Conservation (phyloP, 53 echinoderm and acorn worm genomes). For the Luidia sarsii region DNA sequence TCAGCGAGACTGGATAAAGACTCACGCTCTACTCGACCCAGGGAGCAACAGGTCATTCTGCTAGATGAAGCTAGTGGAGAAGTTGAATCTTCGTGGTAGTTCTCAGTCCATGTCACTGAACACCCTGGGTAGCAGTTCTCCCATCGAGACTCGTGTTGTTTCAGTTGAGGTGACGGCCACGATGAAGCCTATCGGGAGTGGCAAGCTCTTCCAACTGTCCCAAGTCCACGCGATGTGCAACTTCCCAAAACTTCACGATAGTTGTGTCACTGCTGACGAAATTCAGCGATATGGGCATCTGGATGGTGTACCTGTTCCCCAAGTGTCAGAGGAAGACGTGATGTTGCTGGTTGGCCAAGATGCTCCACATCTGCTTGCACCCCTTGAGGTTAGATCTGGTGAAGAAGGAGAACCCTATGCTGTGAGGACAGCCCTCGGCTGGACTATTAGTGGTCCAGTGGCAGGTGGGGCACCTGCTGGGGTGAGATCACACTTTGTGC, state of each 20-base stretch:
- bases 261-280: constrained; percentile 31
- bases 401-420: constrained; percentile 43
- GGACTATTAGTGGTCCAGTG: constrained; percentile 55
- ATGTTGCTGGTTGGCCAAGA: constrained; percentile 58
- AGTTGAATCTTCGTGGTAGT: neutral
- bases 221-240: constrained; percentile 25
- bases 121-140: neutral
- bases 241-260: constrained; percentile 13
- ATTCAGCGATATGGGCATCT: constrained; percentile 19
- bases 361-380: constrained; percentile 54
- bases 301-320: constrained; percentile 17
- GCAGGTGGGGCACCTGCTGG: neutral
- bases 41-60: constrained; percentile 21
- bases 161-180: constrained; percentile 36
- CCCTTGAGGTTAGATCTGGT: constrained; percentile 41
- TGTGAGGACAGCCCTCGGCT: constrained; percentile 30
- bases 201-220: constrained; percentile 1
- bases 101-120: neutral
- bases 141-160: neutral
- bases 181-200: neutral
- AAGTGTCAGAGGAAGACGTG: constrained; percentile 27
- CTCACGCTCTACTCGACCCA: neutral
- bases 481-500: constrained; percentile 11
- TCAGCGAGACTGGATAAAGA: neutral
- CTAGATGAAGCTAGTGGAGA: neutral